These are phyloP conservation scores for Etheostoma perlongum DNA, from an alignment of 2,797 vertebrate genomes.

Conservation along the genomic window DNA sequence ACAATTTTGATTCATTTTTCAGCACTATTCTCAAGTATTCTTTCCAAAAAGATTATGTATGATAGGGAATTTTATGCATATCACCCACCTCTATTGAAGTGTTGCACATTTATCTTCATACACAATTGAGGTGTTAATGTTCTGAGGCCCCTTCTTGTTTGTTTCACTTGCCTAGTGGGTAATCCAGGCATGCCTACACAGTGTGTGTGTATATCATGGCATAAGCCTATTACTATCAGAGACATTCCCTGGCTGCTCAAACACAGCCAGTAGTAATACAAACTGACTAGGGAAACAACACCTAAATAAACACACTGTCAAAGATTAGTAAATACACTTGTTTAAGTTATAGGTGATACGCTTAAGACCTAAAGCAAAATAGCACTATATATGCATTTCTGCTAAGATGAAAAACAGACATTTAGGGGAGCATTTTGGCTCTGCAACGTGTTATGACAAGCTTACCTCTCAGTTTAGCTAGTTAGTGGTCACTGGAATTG, in stretches of 20 bases:
- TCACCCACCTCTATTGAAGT: neutral
- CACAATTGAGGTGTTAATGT: neutral
- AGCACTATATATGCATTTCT: neutral
- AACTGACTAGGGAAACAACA: neutral
- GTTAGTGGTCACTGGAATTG: conserved; percentile 5
- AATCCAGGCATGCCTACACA: conserved; percentile 33
- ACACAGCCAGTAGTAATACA: conserved; percentile 28
- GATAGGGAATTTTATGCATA: neutral
- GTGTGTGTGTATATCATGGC: conserved; percentile 41
- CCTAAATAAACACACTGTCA: conserved; percentile 25
- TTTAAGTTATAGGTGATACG: neutral
- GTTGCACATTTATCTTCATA: conserved; percentile 4
- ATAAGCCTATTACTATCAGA: conserved; percentile 54
- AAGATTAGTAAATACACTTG: neutral
- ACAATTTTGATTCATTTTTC: neutral
- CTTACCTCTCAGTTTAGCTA: neutral
- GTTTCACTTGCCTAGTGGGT: neutral
- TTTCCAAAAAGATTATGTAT: neutral
- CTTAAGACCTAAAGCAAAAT: neutral
- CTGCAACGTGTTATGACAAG: conserved; percentile 30
- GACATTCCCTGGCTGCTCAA: conserved; percentile 41
- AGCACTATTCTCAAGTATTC: too few species aligned
- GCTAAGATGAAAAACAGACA: neutral
- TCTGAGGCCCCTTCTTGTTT: conserved; percentile 25
- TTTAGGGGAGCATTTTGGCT: conserved; percentile 10